Conservation (phyloP, 1,140 invertebrate species). For the Asbolus verrucosus region DNA sequence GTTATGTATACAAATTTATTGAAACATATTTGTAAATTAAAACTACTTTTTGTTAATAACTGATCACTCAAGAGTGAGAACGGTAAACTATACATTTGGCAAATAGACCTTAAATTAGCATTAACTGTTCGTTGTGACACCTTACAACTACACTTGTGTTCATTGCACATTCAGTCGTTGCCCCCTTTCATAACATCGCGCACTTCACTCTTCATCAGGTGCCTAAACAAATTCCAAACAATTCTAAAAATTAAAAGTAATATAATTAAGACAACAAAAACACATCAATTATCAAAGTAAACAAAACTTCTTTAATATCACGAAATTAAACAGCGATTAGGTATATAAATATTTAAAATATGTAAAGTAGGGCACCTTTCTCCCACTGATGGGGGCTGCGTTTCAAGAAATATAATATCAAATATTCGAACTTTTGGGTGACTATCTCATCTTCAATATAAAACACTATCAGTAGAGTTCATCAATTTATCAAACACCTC, state of each 20-base stretch:
- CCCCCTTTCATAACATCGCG: conserved; percentile 11
- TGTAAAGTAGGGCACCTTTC: conserved; percentile 29
- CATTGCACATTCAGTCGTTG: conserved; percentile 59
- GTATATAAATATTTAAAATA: conserved; percentile 45
- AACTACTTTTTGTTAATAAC: conserved; percentile 44
- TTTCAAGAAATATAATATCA: conserved; percentile 45
- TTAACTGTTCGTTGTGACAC: conserved; percentile 55
- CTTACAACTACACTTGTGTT: conserved; percentile 53
- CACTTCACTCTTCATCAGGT: conserved; percentile 33
- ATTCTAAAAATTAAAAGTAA: conserved; percentile 27
- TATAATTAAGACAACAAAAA: conserved; percentile 37
- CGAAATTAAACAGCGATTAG: conserved; percentile 37
- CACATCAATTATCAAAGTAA: conserved; percentile 22
- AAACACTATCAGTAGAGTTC: conserved; percentile 40
- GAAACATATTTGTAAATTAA: conserved; percentile 47
- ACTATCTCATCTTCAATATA: conserved; percentile 41
- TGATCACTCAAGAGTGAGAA: conserved; percentile 38
- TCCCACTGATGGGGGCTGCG: conserved; percentile 47
- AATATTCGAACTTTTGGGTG: conserved; percentile 43
- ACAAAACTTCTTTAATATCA: conserved; percentile 40
- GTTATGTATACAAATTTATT: conserved; percentile 48
- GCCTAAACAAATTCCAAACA: conserved; percentile 35
- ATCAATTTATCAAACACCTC: conserved; percentile 46
- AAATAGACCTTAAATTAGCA: conserved; percentile 53
- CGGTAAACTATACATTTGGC: conserved; percentile 60